Evolutionary conservation across 2,113 vertebrate genomes (phyloP).

Genomic region (Pseudopodoces humilis): DNA sequence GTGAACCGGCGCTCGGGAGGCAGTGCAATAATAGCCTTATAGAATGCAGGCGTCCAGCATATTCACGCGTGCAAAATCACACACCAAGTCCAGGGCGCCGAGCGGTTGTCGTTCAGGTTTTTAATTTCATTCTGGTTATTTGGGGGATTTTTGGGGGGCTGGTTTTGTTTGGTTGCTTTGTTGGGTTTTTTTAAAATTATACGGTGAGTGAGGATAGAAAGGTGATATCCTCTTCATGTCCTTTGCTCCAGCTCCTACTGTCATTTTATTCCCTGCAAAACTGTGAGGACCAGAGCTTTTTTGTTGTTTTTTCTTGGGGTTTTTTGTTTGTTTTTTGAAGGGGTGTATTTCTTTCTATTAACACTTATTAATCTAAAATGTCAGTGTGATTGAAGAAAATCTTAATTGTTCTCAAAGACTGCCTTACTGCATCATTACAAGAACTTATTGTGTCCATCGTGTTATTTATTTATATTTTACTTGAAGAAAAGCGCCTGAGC

Average conservation of each 20-base stretch:
- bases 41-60: background rate
- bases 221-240: background rate
- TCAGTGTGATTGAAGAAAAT: background rate
- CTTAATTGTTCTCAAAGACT: constrained; percentile 22
- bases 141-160: background rate
- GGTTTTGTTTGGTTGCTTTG: background rate
- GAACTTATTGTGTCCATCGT: background rate
- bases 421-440: background rate
- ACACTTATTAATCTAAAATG: constrained; percentile 8
- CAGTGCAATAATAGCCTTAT: background rate
- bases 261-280: background rate
- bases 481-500: constrained; percentile 54
- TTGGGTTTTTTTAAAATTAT: background rate
- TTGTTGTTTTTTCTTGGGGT: background rate
- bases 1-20: background rate
- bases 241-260: background rate
- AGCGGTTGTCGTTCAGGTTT: background rate
- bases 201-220: background rate
- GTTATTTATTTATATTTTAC: constrained; percentile 41
- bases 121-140: background rate
- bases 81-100: background rate
- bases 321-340: background rate
- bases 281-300: background rate
- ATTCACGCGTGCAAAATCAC: background rate
- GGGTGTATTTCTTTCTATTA: background rate